Evolutionary conservation across 2,888 invertebrate species (phyloP), one percentile per base, ranked within the genome.

Genomic region (Maniola hyperantus): DNA sequence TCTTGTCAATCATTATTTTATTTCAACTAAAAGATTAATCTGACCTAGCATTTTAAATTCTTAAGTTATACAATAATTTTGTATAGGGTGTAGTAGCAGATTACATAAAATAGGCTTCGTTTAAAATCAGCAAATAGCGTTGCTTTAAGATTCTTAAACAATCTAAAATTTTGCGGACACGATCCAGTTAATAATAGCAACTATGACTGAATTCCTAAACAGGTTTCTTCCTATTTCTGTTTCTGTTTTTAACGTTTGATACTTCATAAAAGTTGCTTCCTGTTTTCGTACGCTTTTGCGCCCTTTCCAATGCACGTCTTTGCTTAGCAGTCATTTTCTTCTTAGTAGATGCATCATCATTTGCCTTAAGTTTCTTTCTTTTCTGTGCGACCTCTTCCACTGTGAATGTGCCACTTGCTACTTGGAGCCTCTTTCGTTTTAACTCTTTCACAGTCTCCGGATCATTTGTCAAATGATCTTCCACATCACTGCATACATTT

Each of bases 181-280:
- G n/a, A n/a, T n/a, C n/a, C n/a, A n/a, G n/a, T n/a, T n/a, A 34
- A 5, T 34, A 34, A 34, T 34, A 34, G 7, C 2, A 36, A 10
- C 0, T 7, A 36, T 18, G n/a, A n/a, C 10, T 39, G 39, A 46
- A 50, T 33, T 15, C 15, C 71, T 74, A 77, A 20, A 73, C 63
- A 68, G 76, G 75, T 75, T 87, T 93, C 76, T 94, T 96, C 81
- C 95, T 95, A 81, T 94, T 94, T 72, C 96, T 94, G 88, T 97
- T 97, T 74, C 95, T 95, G 85, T 97, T 97, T 84, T 97, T 97
- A 63, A 97, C 97, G 92, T 98, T 97, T 10, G 96, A 93, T 39
- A 96, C 95, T 93, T 97, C 97, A 85, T 97, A 97, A 83, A 97
- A 97, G 87, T 97, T 96, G 83, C 96, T 97, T 75, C 97, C 97